Conservation (phyloP, 2,797 vertebrate genomes). For the Otolemur crassicaudatus region DNA sequence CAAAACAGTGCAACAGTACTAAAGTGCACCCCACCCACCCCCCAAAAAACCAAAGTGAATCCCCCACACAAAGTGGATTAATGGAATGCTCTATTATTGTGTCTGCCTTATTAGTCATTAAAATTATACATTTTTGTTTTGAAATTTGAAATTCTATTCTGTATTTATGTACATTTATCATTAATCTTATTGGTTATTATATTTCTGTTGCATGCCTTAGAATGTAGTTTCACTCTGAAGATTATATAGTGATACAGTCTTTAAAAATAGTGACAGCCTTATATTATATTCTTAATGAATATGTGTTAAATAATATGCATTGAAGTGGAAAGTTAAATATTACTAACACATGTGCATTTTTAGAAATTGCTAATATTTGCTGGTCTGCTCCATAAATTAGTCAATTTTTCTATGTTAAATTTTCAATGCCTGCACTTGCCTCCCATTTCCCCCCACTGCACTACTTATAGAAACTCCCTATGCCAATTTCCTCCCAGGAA, state of each 20-base stretch:
- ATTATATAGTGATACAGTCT: not conserved
- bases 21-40: not conserved
- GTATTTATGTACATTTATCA: not conserved
- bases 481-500: not conserved
- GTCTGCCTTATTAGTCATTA: not conserved
- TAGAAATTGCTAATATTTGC: not conserved
- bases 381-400: not conserved
- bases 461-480: not conserved
- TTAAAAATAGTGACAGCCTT: not conserved
- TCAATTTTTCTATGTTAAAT: not conserved
- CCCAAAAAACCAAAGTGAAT: too few species aligned
- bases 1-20: not conserved
- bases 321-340: not conserved
- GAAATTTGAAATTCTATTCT: not conserved
- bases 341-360: not conserved
- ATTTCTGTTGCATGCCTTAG: not conserved
- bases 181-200: not conserved
- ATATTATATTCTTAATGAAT: not conserved
- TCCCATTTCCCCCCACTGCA: accelerated
- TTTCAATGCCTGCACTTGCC: not conserved
- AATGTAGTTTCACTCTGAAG: not conserved
- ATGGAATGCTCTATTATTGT: not conserved
- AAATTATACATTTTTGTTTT: not conserved
- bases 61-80: not conserved
- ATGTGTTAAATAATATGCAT: not conserved